Evolutionary conservation across 2,888 invertebrate genomes (phyloP).

Genomic region (Thecocarcelia acutangulata): DNA sequence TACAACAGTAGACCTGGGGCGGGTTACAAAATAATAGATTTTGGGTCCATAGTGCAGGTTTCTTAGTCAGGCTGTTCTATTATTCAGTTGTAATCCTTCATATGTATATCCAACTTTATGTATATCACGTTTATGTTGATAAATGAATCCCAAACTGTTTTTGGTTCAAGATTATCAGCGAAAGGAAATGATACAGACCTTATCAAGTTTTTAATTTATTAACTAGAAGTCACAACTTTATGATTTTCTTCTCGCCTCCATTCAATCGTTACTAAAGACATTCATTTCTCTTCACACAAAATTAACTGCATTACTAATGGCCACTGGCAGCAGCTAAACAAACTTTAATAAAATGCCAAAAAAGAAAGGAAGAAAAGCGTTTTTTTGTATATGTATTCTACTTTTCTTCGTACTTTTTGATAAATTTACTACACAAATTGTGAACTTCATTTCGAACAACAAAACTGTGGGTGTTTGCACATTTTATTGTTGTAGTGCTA

Average conservation of each 20-base stretch:
- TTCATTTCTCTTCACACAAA: slow-evolving; percentile 67
- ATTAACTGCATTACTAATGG: slow-evolving; percentile 66
- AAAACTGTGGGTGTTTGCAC: slow-evolving; percentile 64
- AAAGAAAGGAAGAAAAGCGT: background rate
- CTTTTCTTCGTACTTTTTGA: slow-evolving; percentile 33
- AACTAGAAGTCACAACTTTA: slow-evolving; percentile 65
- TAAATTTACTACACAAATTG: slow-evolving; percentile 68
- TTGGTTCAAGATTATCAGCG: too few relatives aligned
- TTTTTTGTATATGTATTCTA: background rate
- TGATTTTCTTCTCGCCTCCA: slow-evolving; percentile 67
- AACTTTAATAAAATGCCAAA: background rate
- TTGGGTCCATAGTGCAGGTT: too few relatives aligned
- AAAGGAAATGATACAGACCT: too few relatives aligned
- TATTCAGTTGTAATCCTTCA: too few relatives aligned
- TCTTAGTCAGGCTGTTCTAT: too few relatives aligned
- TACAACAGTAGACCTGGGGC: too few relatives aligned
- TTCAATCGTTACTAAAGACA: slow-evolving; percentile 58
- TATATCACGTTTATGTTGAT: too few relatives aligned
- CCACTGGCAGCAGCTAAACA: slow-evolving; percentile 43
- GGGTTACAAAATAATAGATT: too few relatives aligned
- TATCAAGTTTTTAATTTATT: slow-evolving; percentile 55
- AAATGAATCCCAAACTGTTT: too few relatives aligned
- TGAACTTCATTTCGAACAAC: slow-evolving; percentile 64
- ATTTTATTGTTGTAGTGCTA: slow-evolving; percentile 42
- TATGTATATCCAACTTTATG: too few relatives aligned